A percentile compares a stretch with the other conserved stretches of the same genome.
Evolutionary conservation across 2,888 invertebrate genomes (phyloP).

Genomic region (Thymelicus lineola): DNA sequence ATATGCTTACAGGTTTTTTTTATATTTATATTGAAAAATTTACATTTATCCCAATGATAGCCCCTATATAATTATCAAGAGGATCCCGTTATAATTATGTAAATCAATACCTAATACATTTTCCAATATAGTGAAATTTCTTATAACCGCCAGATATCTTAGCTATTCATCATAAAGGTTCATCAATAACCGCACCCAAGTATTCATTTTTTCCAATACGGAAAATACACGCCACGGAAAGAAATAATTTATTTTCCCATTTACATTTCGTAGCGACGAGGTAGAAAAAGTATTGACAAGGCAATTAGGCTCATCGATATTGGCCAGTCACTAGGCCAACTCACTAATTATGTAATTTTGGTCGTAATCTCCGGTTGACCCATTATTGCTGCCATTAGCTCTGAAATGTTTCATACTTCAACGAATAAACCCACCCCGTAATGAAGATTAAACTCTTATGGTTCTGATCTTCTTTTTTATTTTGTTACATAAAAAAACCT

Average conservation of each 20-base stretch:
- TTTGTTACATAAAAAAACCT: no score
- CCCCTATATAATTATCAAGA: no score
- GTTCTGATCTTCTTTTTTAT: no score
- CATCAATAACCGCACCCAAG: conserved; percentile 12
- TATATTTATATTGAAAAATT: no score
- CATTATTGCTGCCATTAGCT: conserved; percentile 15
- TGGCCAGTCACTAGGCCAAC: conserved; percentile 34
- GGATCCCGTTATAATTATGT: no score
- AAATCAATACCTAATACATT: not conserved
- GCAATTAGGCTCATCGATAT: conserved; percentile 39
- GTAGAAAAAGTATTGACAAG: conserved; percentile 38
- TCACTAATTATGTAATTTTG: conserved; percentile 32
- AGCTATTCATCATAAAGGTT: conserved; percentile 8
- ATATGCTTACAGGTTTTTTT: no score
- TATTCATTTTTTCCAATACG: conserved; percentile 19
- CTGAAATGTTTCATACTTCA: conserved; percentile 2
- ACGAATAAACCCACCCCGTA: not conserved
- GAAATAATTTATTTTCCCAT: conserved; percentile 37
- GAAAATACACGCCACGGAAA: conserved; percentile 23
- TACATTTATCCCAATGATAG: no score
- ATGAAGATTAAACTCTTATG: not conserved
- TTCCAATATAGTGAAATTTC: not conserved
- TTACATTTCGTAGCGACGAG: conserved; percentile 37
- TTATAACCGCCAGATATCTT: not conserved
- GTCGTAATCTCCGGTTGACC: conserved; percentile 25